Evolutionary conservation across 1,140 invertebrate genomes (phyloP).

Genomic region (Batillaria attramentaria): DNA sequence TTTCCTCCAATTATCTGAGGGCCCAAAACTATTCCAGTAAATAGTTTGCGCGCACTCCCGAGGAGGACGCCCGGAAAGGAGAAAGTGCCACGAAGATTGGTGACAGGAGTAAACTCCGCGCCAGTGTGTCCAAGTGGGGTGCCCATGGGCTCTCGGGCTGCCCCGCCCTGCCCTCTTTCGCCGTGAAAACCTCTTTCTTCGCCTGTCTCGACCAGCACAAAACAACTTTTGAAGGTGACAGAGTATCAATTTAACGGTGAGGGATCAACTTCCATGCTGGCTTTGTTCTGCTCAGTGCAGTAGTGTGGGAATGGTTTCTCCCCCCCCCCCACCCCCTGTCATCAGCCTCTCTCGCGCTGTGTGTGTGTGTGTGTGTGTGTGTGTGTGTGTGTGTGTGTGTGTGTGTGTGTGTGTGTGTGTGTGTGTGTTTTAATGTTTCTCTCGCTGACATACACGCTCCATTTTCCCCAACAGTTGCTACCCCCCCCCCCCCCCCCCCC

Average conservation of each 20-base stretch:
- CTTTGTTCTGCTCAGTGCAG: too few species aligned
- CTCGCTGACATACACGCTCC: not conserved
- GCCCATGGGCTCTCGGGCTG: not conserved
- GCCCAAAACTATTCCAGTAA: too few species aligned
- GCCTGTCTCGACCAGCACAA: not conserved
- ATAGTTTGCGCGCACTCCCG: too few species aligned
- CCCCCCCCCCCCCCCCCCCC: not conserved
- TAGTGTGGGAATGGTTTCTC: too few species aligned
- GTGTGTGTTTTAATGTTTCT: not conserved
- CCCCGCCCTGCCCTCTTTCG: too few species aligned
- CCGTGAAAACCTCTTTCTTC: not conserved
- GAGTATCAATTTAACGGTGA: not conserved
- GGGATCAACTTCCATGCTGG: too few species aligned
- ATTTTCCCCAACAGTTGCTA: not conserved
- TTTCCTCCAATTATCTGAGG: too few species aligned
- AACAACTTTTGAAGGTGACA: not conserved
- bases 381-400: constrained; percentile 5
- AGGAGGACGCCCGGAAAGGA: too few species aligned
- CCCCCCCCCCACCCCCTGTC: too few species aligned
- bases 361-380: not conserved
- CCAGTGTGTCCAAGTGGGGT: not conserved
- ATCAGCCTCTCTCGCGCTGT: too few species aligned
- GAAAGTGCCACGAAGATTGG: too few species aligned
- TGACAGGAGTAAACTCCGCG: too few species aligned
- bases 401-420: not conserved